Base-by-base conservation (phyloP, 2,888 invertebrate species). In the Mythimna albipuncta region DNA sequence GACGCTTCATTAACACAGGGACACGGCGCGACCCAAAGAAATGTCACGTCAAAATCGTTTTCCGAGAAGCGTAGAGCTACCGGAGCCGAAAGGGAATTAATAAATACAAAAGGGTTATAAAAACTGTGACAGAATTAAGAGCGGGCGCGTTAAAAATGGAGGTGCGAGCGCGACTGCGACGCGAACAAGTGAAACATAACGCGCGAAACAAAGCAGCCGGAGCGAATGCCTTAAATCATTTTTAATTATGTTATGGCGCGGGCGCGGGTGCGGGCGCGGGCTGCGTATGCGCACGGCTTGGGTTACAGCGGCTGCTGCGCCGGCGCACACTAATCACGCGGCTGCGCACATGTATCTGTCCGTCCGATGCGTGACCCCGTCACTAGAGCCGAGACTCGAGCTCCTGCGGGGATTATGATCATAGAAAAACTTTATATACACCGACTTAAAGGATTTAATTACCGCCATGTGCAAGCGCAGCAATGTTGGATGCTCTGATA, bases 161-260 rank as follows among this genome's bases (percentile, higher is more conserved):
- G 91, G 93, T 91, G 91, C 91, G 91, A 90, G 90, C 89, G 90
- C 90, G 90, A 92, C 90, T 90, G 93, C 93, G 92, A 94, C 94
- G 95, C 92, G 94, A 95, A 96, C 96, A 96, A 94, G 95, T 95
- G 96, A 96, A 96, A 96, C 94, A 96, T 95, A 95, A 96, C 93
- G 96, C 96, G 96, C 95, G 96, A 96, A 96, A 96, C 95, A 96
- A 96, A 96, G 96, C 96, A 96, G 96, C 95, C 96, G 96, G 94
- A 94, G 95, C 96, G 95, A 95, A 96, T 95, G 95, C 95, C 92
- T 95, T 96, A 96, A 96, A 96, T 96, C 96, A 96, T 96, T 96
- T 96, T 96, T 96, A 96, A 96, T 96, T 96, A 96, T 96, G 96
- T 96, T 96, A 96, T 96, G 96, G 96, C 95, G 95, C 91, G 91